Percentiles rank a stretch among this genome's conserved stretches.
Evolutionary conservation across 2,797 vertebrate species (phyloP).

Genomic region (Chrysocyon brachyurus): DNA sequence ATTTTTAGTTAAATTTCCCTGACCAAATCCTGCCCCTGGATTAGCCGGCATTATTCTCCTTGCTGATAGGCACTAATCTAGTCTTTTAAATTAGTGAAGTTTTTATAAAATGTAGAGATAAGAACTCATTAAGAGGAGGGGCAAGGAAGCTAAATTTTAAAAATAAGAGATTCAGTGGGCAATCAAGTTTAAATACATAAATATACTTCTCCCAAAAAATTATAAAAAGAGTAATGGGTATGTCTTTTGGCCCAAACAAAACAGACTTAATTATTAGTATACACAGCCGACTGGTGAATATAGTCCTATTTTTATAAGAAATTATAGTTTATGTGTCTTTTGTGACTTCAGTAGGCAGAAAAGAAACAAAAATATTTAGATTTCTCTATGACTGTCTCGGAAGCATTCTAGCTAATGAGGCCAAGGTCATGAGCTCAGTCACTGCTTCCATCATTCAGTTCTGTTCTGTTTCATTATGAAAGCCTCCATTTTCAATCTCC

Average conservation of each 20-base stretch:
- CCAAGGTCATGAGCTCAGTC: neutral
- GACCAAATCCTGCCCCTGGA: constrained; percentile 41
- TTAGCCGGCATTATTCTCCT: constrained; percentile 28
- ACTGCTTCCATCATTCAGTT: constrained; percentile 24
- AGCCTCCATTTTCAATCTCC: neutral
- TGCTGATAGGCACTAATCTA: constrained; percentile 8
- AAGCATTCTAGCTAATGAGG: constrained; percentile 19
- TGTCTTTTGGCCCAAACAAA: constrained; percentile 45
- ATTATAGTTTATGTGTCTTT: constrained; percentile 4
- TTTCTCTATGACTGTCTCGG: constrained; percentile 6
- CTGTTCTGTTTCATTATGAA: neutral
- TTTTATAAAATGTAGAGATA: constrained; percentile 48
- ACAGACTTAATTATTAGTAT: constrained; percentile 48
- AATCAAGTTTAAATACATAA: constrained; percentile 30
- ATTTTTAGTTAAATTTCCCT: constrained; percentile 61
- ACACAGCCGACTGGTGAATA: constrained; percentile 16
- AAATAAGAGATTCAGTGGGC: neutral
- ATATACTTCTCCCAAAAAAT: constrained; percentile 11
- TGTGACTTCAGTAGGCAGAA: constrained; percentile 45
- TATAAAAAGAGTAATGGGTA: neutral
- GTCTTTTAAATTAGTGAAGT: constrained; percentile 51
- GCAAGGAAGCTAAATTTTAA: neutral
- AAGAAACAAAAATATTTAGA: constrained; percentile 61
- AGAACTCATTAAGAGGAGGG: neutral
- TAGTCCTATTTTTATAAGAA: neutral